A percentile compares a stretch with the other conserved stretches of the same genome.
Evolutionary conservation across 2,888 invertebrate species (phyloP).

Genomic region (Perdita meconis): DNA sequence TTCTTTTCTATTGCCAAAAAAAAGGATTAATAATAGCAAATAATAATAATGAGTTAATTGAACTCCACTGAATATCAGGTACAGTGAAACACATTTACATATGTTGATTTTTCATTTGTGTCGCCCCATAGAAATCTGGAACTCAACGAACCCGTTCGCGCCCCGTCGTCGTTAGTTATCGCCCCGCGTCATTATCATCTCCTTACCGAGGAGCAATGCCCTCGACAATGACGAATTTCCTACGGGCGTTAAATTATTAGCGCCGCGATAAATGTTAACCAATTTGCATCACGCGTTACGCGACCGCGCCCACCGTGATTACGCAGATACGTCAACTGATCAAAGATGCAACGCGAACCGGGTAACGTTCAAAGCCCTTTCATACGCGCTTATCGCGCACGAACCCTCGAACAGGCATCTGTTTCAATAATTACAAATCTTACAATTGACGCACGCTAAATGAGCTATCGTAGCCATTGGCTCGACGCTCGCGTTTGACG

Average conservation of each 20-base stretch:
- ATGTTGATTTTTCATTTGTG: too few species aligned
- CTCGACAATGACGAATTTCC: slow-evolving; percentile 34
- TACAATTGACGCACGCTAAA: slow-evolving; percentile 25
- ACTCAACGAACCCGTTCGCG: neutral
- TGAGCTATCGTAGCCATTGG: neutral
- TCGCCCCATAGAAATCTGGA: too few species aligned
- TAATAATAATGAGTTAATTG: too few species aligned
- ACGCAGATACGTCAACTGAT: slow-evolving; percentile 48
- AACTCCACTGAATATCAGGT: too few species aligned
- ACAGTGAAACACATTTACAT: too few species aligned
- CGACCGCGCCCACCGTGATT: slow-evolving; percentile 43
- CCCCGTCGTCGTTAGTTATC: neutral
- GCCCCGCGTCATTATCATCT: slow-evolving; percentile 7
- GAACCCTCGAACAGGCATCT: slow-evolving; percentile 12
- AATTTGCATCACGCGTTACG: slow-evolving; percentile 58
- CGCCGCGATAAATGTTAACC: slow-evolving; percentile 45
- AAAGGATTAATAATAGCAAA: too few species aligned
- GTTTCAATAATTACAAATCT: slow-evolving; percentile 48
- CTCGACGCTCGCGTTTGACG: neutral
- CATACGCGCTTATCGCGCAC: neutral
- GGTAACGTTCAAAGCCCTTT: slow-evolving; percentile 35
- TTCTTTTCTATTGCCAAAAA: too few species aligned
- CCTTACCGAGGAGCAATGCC: slow-evolving; percentile 4
- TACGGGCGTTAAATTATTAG: slow-evolving; percentile 50
- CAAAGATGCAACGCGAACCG: slow-evolving; percentile 49